These are phyloP conservation scores for Holcopasites calliopsidis DNA, from an alignment of 1,140 invertebrate genomes.

Conservation along the genomic window DNA sequence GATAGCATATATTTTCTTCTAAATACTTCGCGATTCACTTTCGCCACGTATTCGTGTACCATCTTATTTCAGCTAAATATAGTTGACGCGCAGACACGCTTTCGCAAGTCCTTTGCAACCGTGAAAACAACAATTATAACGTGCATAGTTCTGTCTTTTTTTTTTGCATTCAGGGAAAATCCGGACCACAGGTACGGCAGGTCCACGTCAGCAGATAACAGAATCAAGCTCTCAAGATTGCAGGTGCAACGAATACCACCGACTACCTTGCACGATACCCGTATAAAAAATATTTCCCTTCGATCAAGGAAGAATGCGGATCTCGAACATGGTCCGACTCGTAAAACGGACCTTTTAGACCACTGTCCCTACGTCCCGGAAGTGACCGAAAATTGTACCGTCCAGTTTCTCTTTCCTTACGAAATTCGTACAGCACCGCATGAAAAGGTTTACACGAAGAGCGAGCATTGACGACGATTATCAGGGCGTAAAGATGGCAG, in stretches of 20 bases:
- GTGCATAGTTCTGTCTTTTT: too few species aligned
- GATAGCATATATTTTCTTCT: background rate
- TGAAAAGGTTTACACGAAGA: constrained; percentile 2
- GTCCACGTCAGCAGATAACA: constrained; percentile 2
- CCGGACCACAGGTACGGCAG: background rate
- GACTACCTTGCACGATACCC: too few species aligned
- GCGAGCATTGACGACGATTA: background rate
- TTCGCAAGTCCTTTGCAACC: background rate
- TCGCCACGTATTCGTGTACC: background rate
- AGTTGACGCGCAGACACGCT: background rate
- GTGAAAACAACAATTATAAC: background rate
- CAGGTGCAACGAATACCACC: background rate
- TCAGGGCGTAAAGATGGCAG: background rate
- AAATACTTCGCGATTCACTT: background rate
- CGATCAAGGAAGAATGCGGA: background rate
- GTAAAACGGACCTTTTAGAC: too few species aligned
- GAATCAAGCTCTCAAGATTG: background rate
- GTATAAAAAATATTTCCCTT: background rate
- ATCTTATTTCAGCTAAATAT: background rate
- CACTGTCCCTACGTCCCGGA: background rate
- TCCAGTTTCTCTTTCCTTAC: background rate
- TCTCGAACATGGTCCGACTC: background rate
- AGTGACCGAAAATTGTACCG: background rate
- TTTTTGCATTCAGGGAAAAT: background rate
- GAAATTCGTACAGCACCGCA: background rate